Percentiles rank a stretch among this genome's conserved stretches.
phyloP scores from a whole-genome alignment of 2,797 vertebrate genomes.

The Bovichtus diacanthus region DNA sequence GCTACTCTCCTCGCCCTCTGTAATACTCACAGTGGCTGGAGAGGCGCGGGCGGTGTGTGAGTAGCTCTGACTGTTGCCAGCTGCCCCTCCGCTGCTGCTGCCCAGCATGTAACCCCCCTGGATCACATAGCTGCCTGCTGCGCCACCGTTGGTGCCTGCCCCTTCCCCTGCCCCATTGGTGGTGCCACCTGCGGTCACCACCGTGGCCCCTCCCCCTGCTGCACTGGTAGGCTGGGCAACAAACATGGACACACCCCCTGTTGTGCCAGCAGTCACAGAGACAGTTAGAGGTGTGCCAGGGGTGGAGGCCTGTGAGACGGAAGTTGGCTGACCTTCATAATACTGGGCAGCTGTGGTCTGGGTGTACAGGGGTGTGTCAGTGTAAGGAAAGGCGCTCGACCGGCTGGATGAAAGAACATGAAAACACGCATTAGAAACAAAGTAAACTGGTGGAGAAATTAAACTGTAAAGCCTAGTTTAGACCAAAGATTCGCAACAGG shows the following conservation, averaged over 20 bases:
- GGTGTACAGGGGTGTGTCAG: slow-evolving; percentile 91
- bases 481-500: no score
- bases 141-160: slow-evolving; percentile 79
- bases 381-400: slow-evolving; percentile 90
- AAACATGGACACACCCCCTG: slow-evolving; percentile 91
- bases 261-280: slow-evolving; percentile 84
- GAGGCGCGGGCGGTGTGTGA: slow-evolving; percentile 93
- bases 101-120: slow-evolving; percentile 95
- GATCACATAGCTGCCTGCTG: slow-evolving; percentile 92
- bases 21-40: slow-evolving; percentile 94
- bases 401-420: slow-evolving; percentile 81
- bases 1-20: slow-evolving; percentile 89
- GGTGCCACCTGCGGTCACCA: slow-evolving; percentile 85
- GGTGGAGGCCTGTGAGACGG: slow-evolving; percentile 87
- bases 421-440: slow-evolving; percentile 34
- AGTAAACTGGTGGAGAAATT: not conserved
- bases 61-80: slow-evolving; percentile 89
- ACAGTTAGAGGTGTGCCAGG: slow-evolving; percentile 89
- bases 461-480: not conserved
- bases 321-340: slow-evolving; percentile 88
- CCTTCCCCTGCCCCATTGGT: slow-evolving; percentile 85
- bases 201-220: slow-evolving; percentile 79
- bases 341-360: slow-evolving; percentile 88
- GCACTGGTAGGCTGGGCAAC: slow-evolving; percentile 90
- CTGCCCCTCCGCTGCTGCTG: slow-evolving; percentile 73